phyloP scores from a whole-genome alignment of 2,113 vertebrate species.

The Mixornis gularis region DNA sequence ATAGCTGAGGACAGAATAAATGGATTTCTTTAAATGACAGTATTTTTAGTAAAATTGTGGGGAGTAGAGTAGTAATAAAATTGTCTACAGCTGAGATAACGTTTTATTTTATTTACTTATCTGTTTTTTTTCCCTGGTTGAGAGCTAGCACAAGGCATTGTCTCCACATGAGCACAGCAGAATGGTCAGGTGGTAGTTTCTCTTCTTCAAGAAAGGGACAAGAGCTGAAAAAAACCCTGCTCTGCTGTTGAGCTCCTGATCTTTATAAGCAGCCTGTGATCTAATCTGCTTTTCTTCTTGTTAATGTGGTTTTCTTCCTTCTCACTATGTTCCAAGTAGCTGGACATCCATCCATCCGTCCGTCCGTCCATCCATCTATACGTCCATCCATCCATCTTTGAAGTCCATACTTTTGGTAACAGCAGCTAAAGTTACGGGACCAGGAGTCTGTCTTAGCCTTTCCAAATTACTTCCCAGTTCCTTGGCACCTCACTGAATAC shows the following conservation, averaged over 20 bases:
- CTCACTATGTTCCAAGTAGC: not conserved
- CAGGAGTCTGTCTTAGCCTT: not conserved
- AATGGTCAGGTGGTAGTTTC: not conserved
- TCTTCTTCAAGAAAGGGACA: not conserved
- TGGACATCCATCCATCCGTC: not conserved
- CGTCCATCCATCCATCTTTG: not conserved
- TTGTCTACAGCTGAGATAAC: constrained; percentile 49
- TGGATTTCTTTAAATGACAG: constrained; percentile 25
- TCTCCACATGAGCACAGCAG: not conserved
- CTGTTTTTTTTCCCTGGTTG: not conserved
- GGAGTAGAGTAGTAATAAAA: constrained; percentile 31
- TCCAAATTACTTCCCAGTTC: not conserved
- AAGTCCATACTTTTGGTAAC: not conserved
- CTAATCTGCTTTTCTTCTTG: not conserved
- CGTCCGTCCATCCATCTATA: not conserved
- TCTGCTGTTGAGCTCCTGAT: not conserved
- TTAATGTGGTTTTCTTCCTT: not conserved
- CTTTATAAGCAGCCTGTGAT: not conserved
- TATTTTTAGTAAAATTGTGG: constrained; percentile 35
- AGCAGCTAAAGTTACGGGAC: not conserved
- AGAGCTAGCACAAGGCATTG: not conserved
- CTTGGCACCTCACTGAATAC: not conserved
- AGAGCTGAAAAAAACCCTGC: not conserved
- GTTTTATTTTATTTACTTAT: constrained; percentile 32
- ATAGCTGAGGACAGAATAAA: constrained; percentile 39